A percentile compares a stretch with the other conserved stretches of the same genome.
phyloP scores from a whole-genome alignment of 2,113 vertebrate species.

The Gymnorhina tibicen region DNA sequence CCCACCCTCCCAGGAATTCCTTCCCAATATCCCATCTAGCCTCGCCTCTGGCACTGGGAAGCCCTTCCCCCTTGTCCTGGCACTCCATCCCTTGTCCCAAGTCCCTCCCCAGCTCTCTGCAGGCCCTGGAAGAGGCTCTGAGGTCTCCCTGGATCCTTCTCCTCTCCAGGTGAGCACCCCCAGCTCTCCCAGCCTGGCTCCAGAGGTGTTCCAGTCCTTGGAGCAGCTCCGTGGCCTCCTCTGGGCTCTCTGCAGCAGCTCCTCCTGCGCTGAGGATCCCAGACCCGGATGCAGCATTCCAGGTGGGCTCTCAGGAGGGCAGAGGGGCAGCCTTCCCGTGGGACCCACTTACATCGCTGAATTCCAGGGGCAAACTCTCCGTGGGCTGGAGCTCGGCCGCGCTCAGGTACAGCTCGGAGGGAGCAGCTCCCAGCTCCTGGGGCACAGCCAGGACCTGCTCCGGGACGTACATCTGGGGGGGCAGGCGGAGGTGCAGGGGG shows the following conservation, averaged over 20 bases:
- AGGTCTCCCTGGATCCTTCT: background rate
- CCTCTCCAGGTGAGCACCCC: background rate
- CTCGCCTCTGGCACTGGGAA: background rate
- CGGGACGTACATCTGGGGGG: slow-evolving; percentile 87
- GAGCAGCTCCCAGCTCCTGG: slow-evolving; percentile 77
- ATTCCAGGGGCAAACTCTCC: slow-evolving; percentile 92
- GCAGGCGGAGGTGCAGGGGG: slow-evolving; percentile 87
- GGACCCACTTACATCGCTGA: slow-evolving; percentile 87
- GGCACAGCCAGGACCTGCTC: slow-evolving; percentile 84
- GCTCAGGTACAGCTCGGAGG: slow-evolving; percentile 90
- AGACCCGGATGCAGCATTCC: background rate
- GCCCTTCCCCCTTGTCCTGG: background rate
- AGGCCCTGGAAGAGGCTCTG: background rate
- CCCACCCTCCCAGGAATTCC: background rate
- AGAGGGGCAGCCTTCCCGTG: background rate
- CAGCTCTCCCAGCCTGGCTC: background rate
- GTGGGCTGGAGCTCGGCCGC: slow-evolving; percentile 95
- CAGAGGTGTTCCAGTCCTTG: background rate
- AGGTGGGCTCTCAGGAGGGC: background rate
- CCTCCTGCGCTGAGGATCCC: background rate
- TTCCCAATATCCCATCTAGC: background rate
- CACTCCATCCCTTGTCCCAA: background rate
- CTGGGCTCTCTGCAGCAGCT: background rate
- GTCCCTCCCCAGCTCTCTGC: background rate
- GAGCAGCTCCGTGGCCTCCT: background rate